Evolutionary conservation across 2,888 invertebrate species (phyloP).

Genomic region (Sarcophaga variegata): DNA sequence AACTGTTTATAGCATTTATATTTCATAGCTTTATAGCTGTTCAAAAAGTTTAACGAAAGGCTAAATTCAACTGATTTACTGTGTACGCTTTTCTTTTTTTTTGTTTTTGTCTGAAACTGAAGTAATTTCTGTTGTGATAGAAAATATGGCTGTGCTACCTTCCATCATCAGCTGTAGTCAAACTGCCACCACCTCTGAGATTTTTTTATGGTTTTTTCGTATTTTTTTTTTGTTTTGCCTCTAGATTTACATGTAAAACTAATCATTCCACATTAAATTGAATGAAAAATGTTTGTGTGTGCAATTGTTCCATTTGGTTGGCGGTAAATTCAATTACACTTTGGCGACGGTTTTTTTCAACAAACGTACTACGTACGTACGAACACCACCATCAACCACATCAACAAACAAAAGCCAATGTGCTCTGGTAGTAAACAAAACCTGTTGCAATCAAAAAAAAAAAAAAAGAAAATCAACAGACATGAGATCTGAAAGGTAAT

Average conservation of each 20-base stretch:
- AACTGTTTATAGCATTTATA: too few species aligned
- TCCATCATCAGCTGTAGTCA: neutral
- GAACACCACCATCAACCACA: conserved; percentile 38
- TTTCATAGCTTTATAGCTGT: too few species aligned
- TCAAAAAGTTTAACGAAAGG: too few species aligned
- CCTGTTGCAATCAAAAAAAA: conserved; percentile 33
- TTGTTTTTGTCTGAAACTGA: neutral
- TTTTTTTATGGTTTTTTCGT: conserved; percentile 24
- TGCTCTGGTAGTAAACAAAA: conserved; percentile 15
- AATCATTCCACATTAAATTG: conserved; percentile 63
- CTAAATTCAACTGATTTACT: neutral
- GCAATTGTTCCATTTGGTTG: conserved; percentile 73
- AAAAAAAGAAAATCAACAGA: conserved; percentile 13
- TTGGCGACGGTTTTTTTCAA: conserved; percentile 64
- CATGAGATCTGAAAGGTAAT: neutral
- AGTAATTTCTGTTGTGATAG: neutral
- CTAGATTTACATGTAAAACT: neutral
- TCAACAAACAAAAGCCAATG: conserved; percentile 14
- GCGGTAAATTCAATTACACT: conserved; percentile 78
- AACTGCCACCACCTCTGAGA: neutral
- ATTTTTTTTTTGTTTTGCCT: neutral
- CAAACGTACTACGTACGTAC: conserved; percentile 48
- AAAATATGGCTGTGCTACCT: too few species aligned
- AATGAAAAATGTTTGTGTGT: conserved; percentile 77
- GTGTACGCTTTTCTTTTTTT: too few species aligned